These are phyloP conservation scores for Gymnocephalus cernua DNA, from an alignment of 2,113 vertebrate genomes.

Conservation along the genomic window DNA sequence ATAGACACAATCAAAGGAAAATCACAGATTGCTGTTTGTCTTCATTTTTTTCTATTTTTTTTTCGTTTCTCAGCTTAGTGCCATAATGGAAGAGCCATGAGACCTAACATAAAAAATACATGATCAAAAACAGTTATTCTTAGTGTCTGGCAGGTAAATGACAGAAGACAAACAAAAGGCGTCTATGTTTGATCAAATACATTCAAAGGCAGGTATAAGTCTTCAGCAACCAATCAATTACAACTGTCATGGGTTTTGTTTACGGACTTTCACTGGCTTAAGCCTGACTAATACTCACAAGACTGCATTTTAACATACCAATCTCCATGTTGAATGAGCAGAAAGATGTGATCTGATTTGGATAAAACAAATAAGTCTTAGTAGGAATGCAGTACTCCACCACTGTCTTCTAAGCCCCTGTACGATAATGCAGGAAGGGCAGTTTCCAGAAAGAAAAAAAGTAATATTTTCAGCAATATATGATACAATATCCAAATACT, in stretches of 20 bases:
- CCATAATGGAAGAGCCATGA: constrained; percentile 47
- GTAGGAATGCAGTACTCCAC: too few species aligned
- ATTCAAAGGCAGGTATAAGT: constrained; percentile 37
- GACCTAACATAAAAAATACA: constrained; percentile 39
- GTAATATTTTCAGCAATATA: constrained; percentile 1
- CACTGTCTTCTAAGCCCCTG: constrained; percentile 4
- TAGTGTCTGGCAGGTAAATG: constrained; percentile 65
- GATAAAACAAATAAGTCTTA: constrained; percentile 23
- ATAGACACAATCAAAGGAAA: constrained; percentile 74
- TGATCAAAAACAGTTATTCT: constrained; percentile 72
- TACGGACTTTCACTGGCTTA: constrained; percentile 12
- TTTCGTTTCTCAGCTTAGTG: constrained; percentile 17
- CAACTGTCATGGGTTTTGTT: constrained; percentile 42
- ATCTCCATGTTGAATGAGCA: constrained; percentile 34
- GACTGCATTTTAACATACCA: constrained; percentile 2
- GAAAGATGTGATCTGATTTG: constrained; percentile 14
- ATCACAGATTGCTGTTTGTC: constrained; percentile 69
- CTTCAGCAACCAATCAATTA: constrained; percentile 47
- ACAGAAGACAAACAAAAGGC: constrained; percentile 68
- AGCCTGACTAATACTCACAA: constrained; percentile 13
- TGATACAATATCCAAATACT: constrained; percentile 36
- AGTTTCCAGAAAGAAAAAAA: constrained; percentile 1
- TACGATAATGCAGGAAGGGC: constrained; percentile 17
- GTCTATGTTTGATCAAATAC: constrained; percentile 58
- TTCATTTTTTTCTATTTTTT: not conserved